phyloP scores from a whole-genome alignment of 2,797 vertebrate species.

The Vultur gryphus region DNA sequence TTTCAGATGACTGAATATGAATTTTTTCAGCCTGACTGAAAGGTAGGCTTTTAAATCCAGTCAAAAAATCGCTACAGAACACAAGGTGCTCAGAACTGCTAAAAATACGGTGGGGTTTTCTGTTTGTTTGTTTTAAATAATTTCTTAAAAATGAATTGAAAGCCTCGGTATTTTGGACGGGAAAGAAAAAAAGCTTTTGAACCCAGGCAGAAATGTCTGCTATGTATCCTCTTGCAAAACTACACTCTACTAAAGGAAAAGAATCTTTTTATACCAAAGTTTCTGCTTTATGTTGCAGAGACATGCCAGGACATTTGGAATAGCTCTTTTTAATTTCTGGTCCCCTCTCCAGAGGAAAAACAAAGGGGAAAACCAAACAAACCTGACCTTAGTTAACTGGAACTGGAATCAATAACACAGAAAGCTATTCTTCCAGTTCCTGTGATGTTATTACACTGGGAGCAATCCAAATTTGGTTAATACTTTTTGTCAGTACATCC shows the following conservation, averaged over 20 bases:
- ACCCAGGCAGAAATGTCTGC: neutral
- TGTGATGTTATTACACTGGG: neutral
- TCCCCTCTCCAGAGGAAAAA: neutral
- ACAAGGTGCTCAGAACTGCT: neutral
- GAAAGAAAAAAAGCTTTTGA: neutral
- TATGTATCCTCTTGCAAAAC: neutral
- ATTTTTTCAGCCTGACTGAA: neutral
- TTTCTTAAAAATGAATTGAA: neutral
- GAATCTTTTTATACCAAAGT: neutral
- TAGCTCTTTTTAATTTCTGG: neutral
- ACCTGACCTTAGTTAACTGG: neutral
- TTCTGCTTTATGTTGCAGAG: neutral
- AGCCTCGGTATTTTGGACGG: neutral
- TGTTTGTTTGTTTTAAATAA: neutral
- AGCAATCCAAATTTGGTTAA: neutral
- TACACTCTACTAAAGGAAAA: neutral
- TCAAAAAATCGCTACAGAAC: neutral
- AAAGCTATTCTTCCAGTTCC: neutral
- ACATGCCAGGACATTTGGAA: neutral
- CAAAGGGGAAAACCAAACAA: neutral
- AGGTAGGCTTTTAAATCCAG: neutral
- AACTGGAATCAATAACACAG: neutral
- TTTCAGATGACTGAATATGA: neutral
- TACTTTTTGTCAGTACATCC: neutral
- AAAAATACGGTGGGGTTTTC: accelerated